Evolutionary conservation across 2,888 invertebrate species (phyloP).

Genomic region (Gonocerus acuteangulatus): DNA sequence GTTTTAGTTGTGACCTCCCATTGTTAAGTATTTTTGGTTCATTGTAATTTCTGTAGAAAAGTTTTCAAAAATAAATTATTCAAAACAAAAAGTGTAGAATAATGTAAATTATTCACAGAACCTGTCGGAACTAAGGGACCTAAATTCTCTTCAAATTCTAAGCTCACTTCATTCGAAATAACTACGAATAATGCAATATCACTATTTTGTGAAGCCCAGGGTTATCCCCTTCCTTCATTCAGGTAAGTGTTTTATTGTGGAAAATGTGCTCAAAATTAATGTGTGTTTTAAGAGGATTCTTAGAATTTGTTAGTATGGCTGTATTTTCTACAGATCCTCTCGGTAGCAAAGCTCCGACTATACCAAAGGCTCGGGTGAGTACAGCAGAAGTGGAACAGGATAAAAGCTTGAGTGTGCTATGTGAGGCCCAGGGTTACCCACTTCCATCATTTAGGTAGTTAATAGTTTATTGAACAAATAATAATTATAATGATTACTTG

Average conservation of each 20-base stretch:
- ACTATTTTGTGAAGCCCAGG: constrained; percentile 52
- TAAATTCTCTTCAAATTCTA: constrained; percentile 50
- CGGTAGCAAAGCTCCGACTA: constrained; percentile 31
- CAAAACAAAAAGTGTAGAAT: too few species aligned
- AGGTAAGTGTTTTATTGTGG: constrained; percentile 42
- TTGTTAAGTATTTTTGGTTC: too few species aligned
- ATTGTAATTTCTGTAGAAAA: too few species aligned
- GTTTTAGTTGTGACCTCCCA: too few species aligned
- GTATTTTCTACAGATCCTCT: constrained; percentile 25
- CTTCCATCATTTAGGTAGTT: constrained; percentile 51
- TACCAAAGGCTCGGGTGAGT: constrained; percentile 27
- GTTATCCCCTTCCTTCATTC: constrained; percentile 49
- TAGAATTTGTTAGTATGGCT: neutral
- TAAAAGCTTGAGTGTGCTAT: constrained; percentile 42
- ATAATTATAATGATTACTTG: too few species aligned
- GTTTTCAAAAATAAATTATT: too few species aligned
- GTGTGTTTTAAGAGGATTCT: neutral
- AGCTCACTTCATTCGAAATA: constrained; percentile 38
- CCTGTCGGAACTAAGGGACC: constrained; percentile 59
- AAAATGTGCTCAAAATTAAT: neutral
- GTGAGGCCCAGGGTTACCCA: constrained; percentile 53
- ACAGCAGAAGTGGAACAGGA: constrained; percentile 10
- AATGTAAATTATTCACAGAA: constrained; percentile 44
- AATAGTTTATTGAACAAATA: too few species aligned
- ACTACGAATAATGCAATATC: constrained; percentile 45